A percentile compares a stretch with the other conserved stretches of the same genome.
Evolutionary conservation across 2,888 invertebrate species (phyloP).

Genomic region (Andrena flavipes): DNA sequence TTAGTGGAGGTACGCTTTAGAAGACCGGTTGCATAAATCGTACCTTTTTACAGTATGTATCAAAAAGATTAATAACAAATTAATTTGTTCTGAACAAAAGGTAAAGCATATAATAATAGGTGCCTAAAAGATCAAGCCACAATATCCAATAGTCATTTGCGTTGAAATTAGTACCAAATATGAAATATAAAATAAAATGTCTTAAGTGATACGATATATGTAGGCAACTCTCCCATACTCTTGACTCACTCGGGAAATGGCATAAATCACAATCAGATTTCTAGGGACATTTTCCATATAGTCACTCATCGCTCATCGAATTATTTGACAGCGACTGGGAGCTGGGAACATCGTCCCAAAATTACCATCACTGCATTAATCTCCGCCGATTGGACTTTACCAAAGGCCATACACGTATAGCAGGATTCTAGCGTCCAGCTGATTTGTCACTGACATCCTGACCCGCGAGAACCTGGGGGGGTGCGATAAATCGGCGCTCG

Average conservation of each 20-base stretch:
- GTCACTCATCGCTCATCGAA: neutral
- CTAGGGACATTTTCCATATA: no score
- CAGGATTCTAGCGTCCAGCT: neutral
- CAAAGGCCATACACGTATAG: neutral
- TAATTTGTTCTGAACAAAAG: no score
- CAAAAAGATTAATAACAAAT: no score
- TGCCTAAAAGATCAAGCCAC: no score
- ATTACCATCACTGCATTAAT: conserved; percentile 14
- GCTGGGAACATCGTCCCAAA: neutral
- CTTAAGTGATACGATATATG: no score
- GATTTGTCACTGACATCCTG: conserved; percentile 19
- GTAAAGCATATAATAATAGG: no score
- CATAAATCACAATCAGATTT: neutral
- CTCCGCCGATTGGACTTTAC: conserved; percentile 7
- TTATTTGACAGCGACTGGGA: neutral
- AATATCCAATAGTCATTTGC: no score
- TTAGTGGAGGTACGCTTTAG: no score
- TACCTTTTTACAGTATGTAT: no score
- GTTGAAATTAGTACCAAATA: no score
- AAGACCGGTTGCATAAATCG: no score
- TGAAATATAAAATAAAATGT: no score
- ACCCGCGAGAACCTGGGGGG: conserved; percentile 35
- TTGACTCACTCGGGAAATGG: neutral
- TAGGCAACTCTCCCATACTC: neutral
- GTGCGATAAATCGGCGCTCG: conserved; percentile 35